Evolutionary conservation across 2,113 vertebrate genomes (phyloP).

Genomic region (Melanocharis versteri): DNA sequence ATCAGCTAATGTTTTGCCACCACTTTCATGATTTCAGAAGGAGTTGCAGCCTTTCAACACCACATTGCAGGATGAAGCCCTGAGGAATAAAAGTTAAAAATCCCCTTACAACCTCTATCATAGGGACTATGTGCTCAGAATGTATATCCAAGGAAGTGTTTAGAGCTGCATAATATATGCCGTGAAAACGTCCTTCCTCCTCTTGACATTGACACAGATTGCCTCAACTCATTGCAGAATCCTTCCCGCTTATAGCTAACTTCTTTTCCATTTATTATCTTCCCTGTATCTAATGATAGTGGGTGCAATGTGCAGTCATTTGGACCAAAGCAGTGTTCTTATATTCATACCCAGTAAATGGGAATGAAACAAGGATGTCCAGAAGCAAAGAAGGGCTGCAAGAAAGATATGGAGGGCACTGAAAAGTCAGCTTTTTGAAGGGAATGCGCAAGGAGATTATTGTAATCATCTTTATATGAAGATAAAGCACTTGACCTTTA

Average conservation of each 20-base stretch:
- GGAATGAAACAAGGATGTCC: slow-evolving; percentile 13
- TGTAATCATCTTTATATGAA: slow-evolving; percentile 47
- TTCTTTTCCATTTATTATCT: background rate
- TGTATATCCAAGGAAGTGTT: slow-evolving; percentile 20
- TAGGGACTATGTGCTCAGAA: slow-evolving; percentile 11
- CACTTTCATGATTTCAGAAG: background rate
- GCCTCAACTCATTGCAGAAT: background rate
- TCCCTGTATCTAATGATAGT: background rate
- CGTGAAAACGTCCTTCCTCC: slow-evolving; percentile 10
- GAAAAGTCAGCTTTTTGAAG: slow-evolving; percentile 44
- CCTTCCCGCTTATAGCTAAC: background rate
- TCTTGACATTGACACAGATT: slow-evolving; percentile 32
- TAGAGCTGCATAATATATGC: slow-evolving; percentile 32
- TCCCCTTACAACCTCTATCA: slow-evolving; percentile 15
- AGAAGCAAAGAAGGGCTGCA: slow-evolving; percentile 22
- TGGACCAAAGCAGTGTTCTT: background rate
- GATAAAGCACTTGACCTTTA: slow-evolving; percentile 59
- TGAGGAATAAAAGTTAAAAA: slow-evolving; percentile 45
- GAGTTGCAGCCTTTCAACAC: background rate
- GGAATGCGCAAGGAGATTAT: slow-evolving; percentile 24
- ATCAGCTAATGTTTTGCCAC: background rate
- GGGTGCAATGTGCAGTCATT: background rate
- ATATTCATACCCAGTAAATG: background rate
- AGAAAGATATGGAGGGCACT: background rate
- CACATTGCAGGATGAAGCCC: background rate